Evolutionary conservation across 2,113 vertebrate genomes (phyloP).

Genomic region (Haplochromis burtoni): DNA sequence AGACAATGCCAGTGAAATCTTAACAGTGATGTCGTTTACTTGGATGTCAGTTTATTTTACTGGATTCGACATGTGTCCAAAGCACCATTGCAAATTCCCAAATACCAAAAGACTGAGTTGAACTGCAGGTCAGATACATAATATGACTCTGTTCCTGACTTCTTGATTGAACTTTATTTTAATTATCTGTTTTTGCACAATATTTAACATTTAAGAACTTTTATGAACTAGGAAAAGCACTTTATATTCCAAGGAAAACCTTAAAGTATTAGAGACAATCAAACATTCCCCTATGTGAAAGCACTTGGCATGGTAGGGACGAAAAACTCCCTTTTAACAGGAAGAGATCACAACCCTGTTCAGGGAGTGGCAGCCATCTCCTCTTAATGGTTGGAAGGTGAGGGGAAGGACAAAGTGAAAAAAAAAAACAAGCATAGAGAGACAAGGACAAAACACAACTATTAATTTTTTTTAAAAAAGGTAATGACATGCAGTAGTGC

Average conservation of each 20-base stretch:
- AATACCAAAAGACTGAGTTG: not conserved
- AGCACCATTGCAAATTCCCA: not conserved
- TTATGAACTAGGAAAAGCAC: not conserved
- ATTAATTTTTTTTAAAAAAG: fast-evolving
- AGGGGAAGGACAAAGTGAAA: fast-evolving
- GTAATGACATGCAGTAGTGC: not conserved
- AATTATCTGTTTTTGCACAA: not conserved
- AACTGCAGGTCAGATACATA: not conserved
- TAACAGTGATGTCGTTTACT: not conserved
- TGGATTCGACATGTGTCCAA: not conserved
- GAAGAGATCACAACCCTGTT: not conserved
- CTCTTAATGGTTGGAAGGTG: not conserved
- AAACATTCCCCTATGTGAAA: not conserved
- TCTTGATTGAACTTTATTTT: not conserved
- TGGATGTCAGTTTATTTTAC: not conserved
- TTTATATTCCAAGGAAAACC: not conserved
- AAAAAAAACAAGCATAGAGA: not conserved
- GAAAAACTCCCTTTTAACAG: not conserved
- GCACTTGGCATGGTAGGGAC: fast-evolving
- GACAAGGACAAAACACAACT: fast-evolving
- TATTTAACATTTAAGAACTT: not conserved
- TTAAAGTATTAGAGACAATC: not conserved
- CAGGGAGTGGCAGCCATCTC: not conserved
- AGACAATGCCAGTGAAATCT: not conserved
- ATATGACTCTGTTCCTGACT: not conserved